Percentiles rank a stretch among this genome's conserved stretches.
phyloP scores from a whole-genome alignment of 2,888 invertebrate genomes.

The Cheilosia urbana region DNA sequence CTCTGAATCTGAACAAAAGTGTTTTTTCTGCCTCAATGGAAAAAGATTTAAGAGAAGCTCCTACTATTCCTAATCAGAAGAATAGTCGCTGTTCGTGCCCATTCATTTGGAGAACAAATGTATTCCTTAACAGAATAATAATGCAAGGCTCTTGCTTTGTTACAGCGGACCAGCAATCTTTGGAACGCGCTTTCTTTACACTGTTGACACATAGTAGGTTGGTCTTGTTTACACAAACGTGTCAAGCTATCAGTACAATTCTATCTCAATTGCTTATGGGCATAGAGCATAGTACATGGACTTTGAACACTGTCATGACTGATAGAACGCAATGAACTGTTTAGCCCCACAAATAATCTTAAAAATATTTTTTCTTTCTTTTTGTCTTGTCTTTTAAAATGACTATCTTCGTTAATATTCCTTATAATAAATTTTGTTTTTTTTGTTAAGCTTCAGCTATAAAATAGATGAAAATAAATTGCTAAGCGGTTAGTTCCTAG shows the following conservation, averaged over 20 bases:
- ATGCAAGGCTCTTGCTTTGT: too few species aligned
- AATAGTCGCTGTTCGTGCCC: too few species aligned
- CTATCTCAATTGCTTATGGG: not conserved
- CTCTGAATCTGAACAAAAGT: too few species aligned
- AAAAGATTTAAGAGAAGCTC: too few species aligned
- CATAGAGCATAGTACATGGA: slow-evolving; percentile 27
- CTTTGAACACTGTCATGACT: slow-evolving; percentile 17
- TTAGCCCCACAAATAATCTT: not conserved
- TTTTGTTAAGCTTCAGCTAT: not conserved
- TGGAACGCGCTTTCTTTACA: too few species aligned
- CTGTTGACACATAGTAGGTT: too few species aligned
- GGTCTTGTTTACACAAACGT: not conserved
- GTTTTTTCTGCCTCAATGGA: too few species aligned
- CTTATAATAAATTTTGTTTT: not conserved
- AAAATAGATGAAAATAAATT: slow-evolving; percentile 26
- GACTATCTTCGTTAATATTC: not conserved
- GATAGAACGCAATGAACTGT: slow-evolving; percentile 10
- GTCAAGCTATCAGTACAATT: not conserved
- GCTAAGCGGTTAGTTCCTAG: slow-evolving; percentile 4
- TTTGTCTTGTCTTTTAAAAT: not conserved
- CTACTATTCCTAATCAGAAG: too few species aligned
- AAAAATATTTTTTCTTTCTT: not conserved
- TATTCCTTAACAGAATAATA: too few species aligned
- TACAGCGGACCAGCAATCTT: too few species aligned
- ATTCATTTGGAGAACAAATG: too few species aligned